Evolutionary conservation across 2,797 vertebrate genomes (phyloP), one percentile per base, ranked within the genome.

Genomic region (Lagocephalus sceleratus): DNA sequence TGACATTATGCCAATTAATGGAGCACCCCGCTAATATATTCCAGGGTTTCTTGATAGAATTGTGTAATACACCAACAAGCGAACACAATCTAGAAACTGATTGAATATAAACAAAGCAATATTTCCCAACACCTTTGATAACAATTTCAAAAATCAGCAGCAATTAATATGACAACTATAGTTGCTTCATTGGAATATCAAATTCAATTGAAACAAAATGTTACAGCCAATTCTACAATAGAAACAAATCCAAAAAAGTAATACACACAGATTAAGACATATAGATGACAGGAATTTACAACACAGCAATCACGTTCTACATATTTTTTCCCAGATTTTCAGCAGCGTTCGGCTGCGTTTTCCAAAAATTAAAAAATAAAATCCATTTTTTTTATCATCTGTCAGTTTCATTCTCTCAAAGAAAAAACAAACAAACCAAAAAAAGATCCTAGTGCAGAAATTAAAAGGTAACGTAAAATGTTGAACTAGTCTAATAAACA

Each of bases 271-370:
- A 76, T 84, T 85, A 84, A 88, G 86, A 90, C 89, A 90, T 85
- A 87, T 88, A 89, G 81, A 88, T 89, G 89, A 91, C 87, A 89
- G 83, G 78, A 91, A 88, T 86, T 86, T 90, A 90, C 87, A 89
- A 88, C 87, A 92, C 89, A 87, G 83, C 82, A 87, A 90, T 85
- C 87, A 90, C 87, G 53, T 90, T 90, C 82, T 87, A 85, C 80
- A 82, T 87, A 84, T 69, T 74, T 73, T 62, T 22, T 26, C 47
- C 59, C 66, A 76, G 71, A 71, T 83, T 83, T 82, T 78, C 71
- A 75, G 75, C 78, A 73, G 78, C 76, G 85, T 81, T 82, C 84
- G 85, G 80, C 78, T 84, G 70, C 71, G 75, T 82, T 78, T 75
- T 69, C 78, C 71, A 63, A 71, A 85, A 83, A 76, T 57, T 85